Conservation (phyloP, 30 jellyfish, hydroid and myxozoan genomes). For the Catostylus mosaicus region DNA sequence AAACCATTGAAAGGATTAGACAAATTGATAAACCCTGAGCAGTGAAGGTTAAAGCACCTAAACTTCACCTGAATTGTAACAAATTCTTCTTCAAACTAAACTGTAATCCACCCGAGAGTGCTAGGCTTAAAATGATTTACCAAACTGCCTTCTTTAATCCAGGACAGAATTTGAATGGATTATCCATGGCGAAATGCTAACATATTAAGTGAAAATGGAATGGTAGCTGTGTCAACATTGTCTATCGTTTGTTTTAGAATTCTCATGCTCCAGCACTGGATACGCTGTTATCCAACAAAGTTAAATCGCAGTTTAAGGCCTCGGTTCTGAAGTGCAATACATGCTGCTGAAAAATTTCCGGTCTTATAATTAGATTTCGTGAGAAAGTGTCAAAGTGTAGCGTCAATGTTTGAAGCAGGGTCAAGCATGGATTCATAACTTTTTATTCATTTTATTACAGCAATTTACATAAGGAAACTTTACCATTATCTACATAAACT, state of each 20-base stretch:
- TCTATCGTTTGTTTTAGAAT: not conserved
- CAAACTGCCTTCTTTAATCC: not conserved
- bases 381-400: constrained; percentile 5
- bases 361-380: constrained; percentile 20
- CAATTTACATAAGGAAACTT: too few species aligned
- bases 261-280: constrained; percentile 24
- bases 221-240: constrained; percentile 31
- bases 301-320: not conserved
- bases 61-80: not conserved
- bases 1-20: too few species aligned
- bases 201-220: not conserved
- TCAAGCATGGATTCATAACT: not conserved
- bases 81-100: not conserved
- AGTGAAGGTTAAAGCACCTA: too few species aligned
- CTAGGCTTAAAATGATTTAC: not conserved
- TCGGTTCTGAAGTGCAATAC: constrained; percentile 8
- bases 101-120: not conserved
- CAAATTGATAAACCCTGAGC: too few species aligned
- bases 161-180: not conserved
- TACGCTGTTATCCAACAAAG: constrained; percentile 45
- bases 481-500: not conserved
- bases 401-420: not conserved
- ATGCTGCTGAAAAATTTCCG: constrained; percentile 50
- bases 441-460: not conserved
- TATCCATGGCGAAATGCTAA: not conserved